phyloP scores from a whole-genome alignment of 1,140 invertebrate genomes.

The Manduca sexta region DNA sequence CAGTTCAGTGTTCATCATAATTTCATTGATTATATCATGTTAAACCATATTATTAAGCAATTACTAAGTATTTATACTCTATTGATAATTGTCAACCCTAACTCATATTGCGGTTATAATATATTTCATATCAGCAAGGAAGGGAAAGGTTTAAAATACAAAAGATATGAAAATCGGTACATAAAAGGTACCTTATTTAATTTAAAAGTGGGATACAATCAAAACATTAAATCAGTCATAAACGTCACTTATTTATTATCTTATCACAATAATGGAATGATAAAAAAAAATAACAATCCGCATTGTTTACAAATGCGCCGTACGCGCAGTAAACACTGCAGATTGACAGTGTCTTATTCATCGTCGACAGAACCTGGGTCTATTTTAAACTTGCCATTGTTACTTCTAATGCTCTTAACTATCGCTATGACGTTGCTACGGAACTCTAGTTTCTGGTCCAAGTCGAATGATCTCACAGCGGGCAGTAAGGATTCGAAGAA shows the following conservation, averaged over 20 bases:
- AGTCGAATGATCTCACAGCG: slow-evolving; percentile 31
- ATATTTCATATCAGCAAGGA: too few relatives aligned
- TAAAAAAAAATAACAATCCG: background rate
- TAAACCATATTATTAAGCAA: too few relatives aligned
- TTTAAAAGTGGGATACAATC: too few relatives aligned
- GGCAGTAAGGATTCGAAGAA: slow-evolving; percentile 47
- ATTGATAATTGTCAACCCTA: too few relatives aligned
- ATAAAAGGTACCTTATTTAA: too few relatives aligned
- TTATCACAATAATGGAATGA: slow-evolving; percentile 13
- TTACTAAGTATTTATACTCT: too few relatives aligned
- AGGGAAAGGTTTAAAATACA: too few relatives aligned
- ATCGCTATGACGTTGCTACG: slow-evolving; percentile 34
- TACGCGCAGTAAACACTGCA: too few relatives aligned
- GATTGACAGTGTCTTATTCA: background rate
- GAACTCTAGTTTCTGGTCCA: slow-evolving; percentile 47
- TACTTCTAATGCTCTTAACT: slow-evolving; percentile 31
- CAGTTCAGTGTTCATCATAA: too few relatives aligned
- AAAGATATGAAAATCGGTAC: too few relatives aligned
- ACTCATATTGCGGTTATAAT: too few relatives aligned
- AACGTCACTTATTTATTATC: slow-evolving; percentile 2
- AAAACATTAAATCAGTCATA: background rate
- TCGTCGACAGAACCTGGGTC: slow-evolving; percentile 2
- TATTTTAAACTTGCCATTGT: slow-evolving; percentile 8
- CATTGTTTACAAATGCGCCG: background rate
- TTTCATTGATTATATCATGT: too few relatives aligned